Conservation (phyloP, 2,797 vertebrate genomes). For the Pantherophis alleghaniensis region DNA sequence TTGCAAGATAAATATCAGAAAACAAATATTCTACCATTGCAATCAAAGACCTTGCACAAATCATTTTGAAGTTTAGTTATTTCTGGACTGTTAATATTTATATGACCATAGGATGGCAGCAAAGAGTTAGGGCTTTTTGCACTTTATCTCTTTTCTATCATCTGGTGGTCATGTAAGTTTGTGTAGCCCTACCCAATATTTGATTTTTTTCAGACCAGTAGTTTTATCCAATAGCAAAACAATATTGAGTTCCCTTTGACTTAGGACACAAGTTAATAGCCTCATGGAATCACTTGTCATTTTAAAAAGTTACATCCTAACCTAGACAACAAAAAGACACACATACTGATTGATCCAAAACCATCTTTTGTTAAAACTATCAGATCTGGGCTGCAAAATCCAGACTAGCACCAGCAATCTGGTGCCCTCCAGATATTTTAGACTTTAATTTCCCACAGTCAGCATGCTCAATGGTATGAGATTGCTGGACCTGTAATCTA, state of each 20-base stretch:
- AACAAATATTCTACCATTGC: not conserved
- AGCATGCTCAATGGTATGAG: not conserved
- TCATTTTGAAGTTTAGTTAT: not conserved
- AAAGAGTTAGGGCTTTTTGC: not conserved
- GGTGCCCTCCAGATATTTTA: not conserved
- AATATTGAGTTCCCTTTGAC: not conserved
- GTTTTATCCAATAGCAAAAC: not conserved
- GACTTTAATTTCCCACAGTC: not conserved
- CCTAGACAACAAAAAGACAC: not conserved
- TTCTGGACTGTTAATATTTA: not conserved
- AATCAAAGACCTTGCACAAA: not conserved
- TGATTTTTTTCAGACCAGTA: not conserved
- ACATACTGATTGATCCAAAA: not conserved
- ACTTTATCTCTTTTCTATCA: not conserved
- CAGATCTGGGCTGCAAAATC: not conserved
- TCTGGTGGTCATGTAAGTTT: not conserved
- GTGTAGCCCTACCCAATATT: not conserved
- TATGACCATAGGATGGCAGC: not conserved
- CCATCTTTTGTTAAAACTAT: not conserved
- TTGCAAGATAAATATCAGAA: not conserved
- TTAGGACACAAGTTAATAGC: not conserved
- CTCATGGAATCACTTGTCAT: not conserved
- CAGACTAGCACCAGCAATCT: not conserved
- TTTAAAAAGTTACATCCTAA: not conserved
- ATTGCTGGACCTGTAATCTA: not conserved